Base-by-base conservation (phyloP, 2,888 invertebrate species). In the Andrena trimmerana region DNA sequence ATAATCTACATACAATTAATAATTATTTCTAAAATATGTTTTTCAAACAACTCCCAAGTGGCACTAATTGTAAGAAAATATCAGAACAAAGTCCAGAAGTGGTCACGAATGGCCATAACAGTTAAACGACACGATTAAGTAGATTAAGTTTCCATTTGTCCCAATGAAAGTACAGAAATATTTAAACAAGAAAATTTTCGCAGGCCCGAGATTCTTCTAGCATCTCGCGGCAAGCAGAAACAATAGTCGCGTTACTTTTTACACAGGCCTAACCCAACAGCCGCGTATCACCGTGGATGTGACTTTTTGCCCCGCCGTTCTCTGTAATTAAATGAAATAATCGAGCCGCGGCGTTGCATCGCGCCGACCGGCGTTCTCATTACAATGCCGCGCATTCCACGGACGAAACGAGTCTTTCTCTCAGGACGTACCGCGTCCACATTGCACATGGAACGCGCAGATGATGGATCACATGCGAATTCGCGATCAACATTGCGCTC, bases 311-410 rank as follows among this genome's bases (percentile, higher is more conserved):
- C 74, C 69, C 78, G 81, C 16, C 74, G 83, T 83, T 86, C 83
- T 66, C 82, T 70, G 76, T 84, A 88, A 89, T 89, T 89, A 89
- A 89, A 82, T 79, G 78, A 82, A 89, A 88, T 85, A 84, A 84
- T 81, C 72, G 84, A 84, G 85, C 76, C 63, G 78, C 69, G 73
- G 71, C 80, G 75, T 81, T 81, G 83, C 75, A 83, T 71, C 80
- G 81, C 57, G 73, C 68, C 31, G 75, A 79, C 66, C 75, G 65
- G 80, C 82, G 78, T 81, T 89, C 87, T 84, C 88, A 86, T 88
- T 88, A 89, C 85, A 88, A 90, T 90, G 83, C 89, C 85, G 72
- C 36, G 83, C 84, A 88, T 89, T 85, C 84, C 84, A 73, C 80
- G 67, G 73, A 78, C 75, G 81, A 88, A 86, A 84, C 83, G 81